Base-by-base conservation (phyloP, 1,140 invertebrate species). In the Cydia fagiglandana region DNA sequence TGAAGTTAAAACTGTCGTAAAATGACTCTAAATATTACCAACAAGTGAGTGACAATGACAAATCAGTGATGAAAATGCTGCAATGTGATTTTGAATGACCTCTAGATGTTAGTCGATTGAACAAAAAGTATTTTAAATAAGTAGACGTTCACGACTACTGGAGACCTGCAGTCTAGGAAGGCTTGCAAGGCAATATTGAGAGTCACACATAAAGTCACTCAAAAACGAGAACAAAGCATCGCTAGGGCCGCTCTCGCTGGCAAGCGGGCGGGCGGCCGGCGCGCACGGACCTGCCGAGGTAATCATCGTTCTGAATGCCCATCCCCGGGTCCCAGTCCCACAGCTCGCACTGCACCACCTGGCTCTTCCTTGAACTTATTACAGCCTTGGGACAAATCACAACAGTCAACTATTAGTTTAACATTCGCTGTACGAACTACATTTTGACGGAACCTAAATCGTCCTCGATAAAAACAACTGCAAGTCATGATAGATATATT, bases 291-390 rank as follows among this genome's bases (percentile, higher is more conserved):
- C 96, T 97, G 94, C 96, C 96, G 90, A 97, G 95, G 94, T 95
- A 95, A 95, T 97, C 97, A 95, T 97, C 96, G 93, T 96, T 95
- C 89, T 95, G 94, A 88, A 96, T 94, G 87, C 96, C 96, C 86
- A 97, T 95, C 83, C 94, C 96, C 83, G 96, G 94, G 94, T 97
- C 97, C 95, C 96, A 97, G 94, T 98, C 97, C 96, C 96, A 97
- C 86, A 97, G 92, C 89, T 95, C 95, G 90, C 96, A 93, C 87
- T 94, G 94, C 89, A 96, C 89, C 93, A 94, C 94, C 93, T 97
- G 96, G 83, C 94, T 94, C 93, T 95, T 94, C 86, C 93, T 93
- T 86, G 95, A 95, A 89, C 93, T 95, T 94, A 97, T 95, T 93
- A 95, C 93, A 87, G 95, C 95, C 96, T 97, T 94, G 81, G 87